Percentiles rank a stretch among this genome's conserved stretches.
Conservation (phyloP, 2,888 invertebrate genomes). For the Creontiades dilutus region DNA sequence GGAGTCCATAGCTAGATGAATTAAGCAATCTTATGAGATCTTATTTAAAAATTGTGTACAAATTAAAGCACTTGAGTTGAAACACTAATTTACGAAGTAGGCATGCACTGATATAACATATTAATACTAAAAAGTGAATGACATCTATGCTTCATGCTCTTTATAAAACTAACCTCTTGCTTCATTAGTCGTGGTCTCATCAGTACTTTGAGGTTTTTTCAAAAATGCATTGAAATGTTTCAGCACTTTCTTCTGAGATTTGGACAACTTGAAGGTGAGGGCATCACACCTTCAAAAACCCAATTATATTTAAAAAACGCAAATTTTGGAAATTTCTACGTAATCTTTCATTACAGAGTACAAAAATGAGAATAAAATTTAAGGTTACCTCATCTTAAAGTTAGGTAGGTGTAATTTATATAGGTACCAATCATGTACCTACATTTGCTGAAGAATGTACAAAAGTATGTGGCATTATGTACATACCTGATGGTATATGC, state of each 20-base stretch:
- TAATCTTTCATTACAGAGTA: no score
- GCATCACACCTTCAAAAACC: constrained; percentile 85
- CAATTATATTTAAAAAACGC: no score
- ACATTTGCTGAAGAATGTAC: no score
- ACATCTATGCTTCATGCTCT: not conserved
- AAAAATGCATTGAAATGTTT: constrained; percentile 89
- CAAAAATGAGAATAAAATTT: no score
- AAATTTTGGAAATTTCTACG: no score
- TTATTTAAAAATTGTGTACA: no score
- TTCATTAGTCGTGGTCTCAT: not conserved
- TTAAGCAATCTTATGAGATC: not conserved
- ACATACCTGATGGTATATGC: constrained; percentile 93
- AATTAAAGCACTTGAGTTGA: not conserved
- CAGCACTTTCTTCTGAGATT: constrained; percentile 95
- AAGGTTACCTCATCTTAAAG: no score
- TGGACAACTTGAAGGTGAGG: constrained; percentile 87
- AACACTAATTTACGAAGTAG: not conserved
- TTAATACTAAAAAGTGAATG: not conserved
- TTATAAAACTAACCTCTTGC: not conserved
- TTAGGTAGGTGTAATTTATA: no score
- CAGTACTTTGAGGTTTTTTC: constrained; percentile 25
- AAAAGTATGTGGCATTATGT: not conserved
- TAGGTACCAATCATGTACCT: no score
- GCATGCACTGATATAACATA: not conserved
- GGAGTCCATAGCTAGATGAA: not conserved